Evolutionary conservation across 2,113 vertebrate genomes (phyloP), one percentile per base, ranked within the genome.

Genomic region (Cavia porcellus): DNA sequence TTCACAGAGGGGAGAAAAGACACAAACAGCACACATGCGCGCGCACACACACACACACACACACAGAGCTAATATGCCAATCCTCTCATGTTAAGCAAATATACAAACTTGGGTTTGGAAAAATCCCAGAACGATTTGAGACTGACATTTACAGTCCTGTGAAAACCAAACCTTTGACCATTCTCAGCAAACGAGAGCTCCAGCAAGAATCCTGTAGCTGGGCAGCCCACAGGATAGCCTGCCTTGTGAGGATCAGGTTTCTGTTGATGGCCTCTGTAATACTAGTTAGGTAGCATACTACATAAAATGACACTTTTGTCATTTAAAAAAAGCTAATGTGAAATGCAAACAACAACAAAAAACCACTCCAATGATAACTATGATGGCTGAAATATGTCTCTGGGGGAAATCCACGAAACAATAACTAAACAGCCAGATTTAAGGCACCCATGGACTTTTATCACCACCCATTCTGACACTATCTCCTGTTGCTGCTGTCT

Each of bases 121-220:
- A 83, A 90, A 83, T 59, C 68, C 38, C 5, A 24, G 13, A 52
- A 42, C 22, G 24, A 11, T 42, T 7, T 30, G 14, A 7, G 22
- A 68, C 7, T 19, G 19, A 59, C 55, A 8, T 42, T 11, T 11
- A 1, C 8, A 25, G 64, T 50, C 80, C 15, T 24, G 0, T 0
- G 28, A 57, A 95, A 80, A 87, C 20, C 13, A 25, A 50, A 61
- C 64, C 62, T 38, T 24, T 28, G 14, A 25, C 59, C n/a, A 5
- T 14, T 50, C 86, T 85, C 38, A 11, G 28, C 88, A 24, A n/a
- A 72, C 0, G n/a, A n/a, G 14, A 68, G 38, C 55, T 72, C 30
- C 42, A 80, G 57, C 80, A 38, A 10, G 22, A 86, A 52, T 9
- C 66, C 52, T 7, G 1, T 13, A 52, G 8, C 2, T 81, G 68